A percentile compares a stretch with the other conserved stretches of the same genome.
These are phyloP conservation scores for Paracentrotus lividus DNA, from an alignment of 53 echinoderm and acorn worm genomes.

Conservation along the genomic window DNA sequence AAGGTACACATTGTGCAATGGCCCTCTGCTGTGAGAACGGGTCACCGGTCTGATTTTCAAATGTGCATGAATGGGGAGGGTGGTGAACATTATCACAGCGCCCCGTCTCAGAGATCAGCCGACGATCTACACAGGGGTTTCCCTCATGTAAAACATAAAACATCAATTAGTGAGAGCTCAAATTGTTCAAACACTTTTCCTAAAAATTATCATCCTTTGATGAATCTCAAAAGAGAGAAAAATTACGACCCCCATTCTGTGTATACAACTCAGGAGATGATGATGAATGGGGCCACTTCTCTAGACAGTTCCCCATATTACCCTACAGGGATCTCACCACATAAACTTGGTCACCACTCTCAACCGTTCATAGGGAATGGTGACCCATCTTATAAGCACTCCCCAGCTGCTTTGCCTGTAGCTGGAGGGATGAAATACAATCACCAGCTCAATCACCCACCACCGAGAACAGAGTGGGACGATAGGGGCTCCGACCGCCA, in stretches of 20 bases:
- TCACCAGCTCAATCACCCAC: slow-evolving; percentile 46
- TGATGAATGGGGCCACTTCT: slow-evolving; percentile 6
- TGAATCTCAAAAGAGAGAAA: slow-evolving; percentile 8
- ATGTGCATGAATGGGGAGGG: slow-evolving; percentile 19
- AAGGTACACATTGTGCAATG: slow-evolving; percentile 64
- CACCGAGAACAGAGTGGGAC: slow-evolving; percentile 9
- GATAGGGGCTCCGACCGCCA: slow-evolving; percentile 28
- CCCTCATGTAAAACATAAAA: slow-evolving; percentile 5
- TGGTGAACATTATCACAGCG: neutral
- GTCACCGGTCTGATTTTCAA: slow-evolving; percentile 19
- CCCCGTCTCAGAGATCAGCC: neutral
- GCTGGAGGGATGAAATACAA: slow-evolving; percentile 35
- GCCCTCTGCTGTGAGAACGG: slow-evolving; percentile 17
- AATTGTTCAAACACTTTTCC: slow-evolving; percentile 36
- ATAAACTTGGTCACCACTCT: slow-evolving; percentile 29
- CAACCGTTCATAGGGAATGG: neutral
- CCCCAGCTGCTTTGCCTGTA: slow-evolving; percentile 36
- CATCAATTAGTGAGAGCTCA: neutral
- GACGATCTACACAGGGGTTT: neutral
- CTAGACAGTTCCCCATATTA: slow-evolving; percentile 35
- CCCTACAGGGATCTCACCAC: neutral
- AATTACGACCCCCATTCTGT: slow-evolving; percentile 39
- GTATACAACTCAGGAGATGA: slow-evolving; percentile 23
- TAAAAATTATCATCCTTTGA: slow-evolving; percentile 45
- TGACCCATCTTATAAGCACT: neutral